Conservation (phyloP, 2,888 invertebrate species). For the Lithosia quadra region DNA sequence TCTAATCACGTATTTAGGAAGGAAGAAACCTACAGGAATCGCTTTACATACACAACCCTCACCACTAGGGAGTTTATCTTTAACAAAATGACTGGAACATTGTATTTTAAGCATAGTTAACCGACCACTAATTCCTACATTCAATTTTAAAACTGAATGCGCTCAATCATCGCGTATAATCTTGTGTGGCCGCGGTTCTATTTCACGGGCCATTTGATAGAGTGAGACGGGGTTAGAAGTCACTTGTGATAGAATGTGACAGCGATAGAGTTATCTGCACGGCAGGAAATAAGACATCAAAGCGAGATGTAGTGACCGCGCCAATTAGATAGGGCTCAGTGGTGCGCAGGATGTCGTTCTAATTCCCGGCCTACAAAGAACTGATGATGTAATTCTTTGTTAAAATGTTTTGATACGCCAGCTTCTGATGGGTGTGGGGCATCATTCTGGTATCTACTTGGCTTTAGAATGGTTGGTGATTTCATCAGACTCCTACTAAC, state of each 20-base stretch:
- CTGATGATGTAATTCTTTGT: constrained; percentile 43
- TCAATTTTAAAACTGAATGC: constrained; percentile 32
- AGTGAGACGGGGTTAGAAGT: constrained; percentile 13
- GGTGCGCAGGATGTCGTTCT: constrained; percentile 33
- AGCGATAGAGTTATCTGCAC: constrained; percentile 37
- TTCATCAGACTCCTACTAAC: neutral
- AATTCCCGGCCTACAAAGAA: constrained; percentile 44
- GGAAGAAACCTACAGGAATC: neutral
- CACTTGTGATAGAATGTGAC: constrained; percentile 15
- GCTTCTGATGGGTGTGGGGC: constrained; percentile 10
- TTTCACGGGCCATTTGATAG: constrained; percentile 41
- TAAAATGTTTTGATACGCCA: constrained; percentile 16
- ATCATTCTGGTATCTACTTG: neutral
- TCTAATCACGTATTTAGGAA: neutral
- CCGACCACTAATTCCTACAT: neutral
- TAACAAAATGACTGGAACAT: neutral
- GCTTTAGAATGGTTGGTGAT: constrained; percentile 2
- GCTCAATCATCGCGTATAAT: constrained; percentile 45
- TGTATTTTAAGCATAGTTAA: neutral
- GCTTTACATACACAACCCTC: neutral
- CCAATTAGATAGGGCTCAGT: constrained; percentile 58
- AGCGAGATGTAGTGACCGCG: constrained; percentile 54
- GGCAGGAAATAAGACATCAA: constrained; percentile 64
- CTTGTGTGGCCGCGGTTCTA: constrained; percentile 50
- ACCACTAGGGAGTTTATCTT: neutral